Evolutionary conservation across 2,888 invertebrate species (phyloP).

Genomic region (Harpalus rufipes): DNA sequence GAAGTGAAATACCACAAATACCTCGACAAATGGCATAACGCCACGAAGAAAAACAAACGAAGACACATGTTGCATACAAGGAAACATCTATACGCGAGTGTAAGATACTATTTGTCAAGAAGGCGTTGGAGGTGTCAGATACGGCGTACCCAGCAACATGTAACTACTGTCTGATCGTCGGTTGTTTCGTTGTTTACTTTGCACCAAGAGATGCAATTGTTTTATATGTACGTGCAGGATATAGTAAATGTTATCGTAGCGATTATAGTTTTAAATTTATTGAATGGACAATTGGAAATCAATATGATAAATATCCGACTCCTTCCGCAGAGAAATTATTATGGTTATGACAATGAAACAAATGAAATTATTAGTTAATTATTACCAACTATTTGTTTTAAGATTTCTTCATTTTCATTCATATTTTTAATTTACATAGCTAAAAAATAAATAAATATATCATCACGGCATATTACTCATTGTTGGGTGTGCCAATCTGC

Average conservation of each 20-base stretch:
- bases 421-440: too few species aligned
- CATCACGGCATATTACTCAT: too few species aligned
- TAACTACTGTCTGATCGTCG: conserved; percentile 29
- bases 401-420: too few species aligned
- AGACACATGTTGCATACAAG: conserved; percentile 45
- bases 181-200: conserved; percentile 2
- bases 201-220: conserved; percentile 14
- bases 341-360: too few species aligned
- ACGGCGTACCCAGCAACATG: conserved; percentile 1
- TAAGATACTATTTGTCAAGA: conserved; percentile 53
- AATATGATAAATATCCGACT: too few species aligned
- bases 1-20: conserved; percentile 57
- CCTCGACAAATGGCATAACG: conserved; percentile 53
- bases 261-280: conserved; percentile 17
- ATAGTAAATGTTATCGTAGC: conserved; percentile 3
- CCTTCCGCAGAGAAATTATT: too few species aligned
- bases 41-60: conserved; percentile 8
- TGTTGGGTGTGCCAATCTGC: too few species aligned
- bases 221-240: not conserved
- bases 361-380: too few species aligned
- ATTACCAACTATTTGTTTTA: too few species aligned
- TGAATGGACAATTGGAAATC: too few species aligned
- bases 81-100: conserved; percentile 30
- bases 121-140: conserved; percentile 37
- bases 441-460: too few species aligned